Base-by-base conservation (phyloP, 2,888 invertebrate species). In the Synanthedon formicaeformis region DNA sequence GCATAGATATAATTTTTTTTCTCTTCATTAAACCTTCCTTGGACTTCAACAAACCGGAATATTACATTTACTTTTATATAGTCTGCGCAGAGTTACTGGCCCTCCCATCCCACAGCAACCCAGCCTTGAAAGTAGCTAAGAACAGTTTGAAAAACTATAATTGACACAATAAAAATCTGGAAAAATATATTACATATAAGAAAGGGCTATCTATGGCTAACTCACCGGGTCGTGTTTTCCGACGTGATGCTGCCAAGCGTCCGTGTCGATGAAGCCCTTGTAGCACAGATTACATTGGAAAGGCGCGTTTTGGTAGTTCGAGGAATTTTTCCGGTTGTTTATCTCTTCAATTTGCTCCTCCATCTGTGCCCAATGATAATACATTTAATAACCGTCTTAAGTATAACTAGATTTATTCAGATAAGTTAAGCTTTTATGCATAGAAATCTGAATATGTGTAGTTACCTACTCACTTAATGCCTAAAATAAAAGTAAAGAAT, bases 241-340 rank as follows among this genome's bases (percentile, higher is more conserved):
- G 12, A 75, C 63, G 53, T 87, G 86, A 50, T 84, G 80, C 40
- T 78, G 69, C 80, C 78, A 87, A 0, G 86, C 78, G 14, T 73
- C 65, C 0, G 74, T 71, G 55, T 87, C 79, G 1, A 83, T 77
- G 66, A 87, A 87, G 0, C 86, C 86, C 45, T 82, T 81, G 58
- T 64, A 87, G 57, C 86, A 85, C 2, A 77, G 60, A n/a, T 69
- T 64, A 58, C 86, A 87, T 51, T 84, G 73, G 63, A 68, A 83
- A n/a, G 76, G 65, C 0, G 84, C 75, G 59, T 84, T 82, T 55
- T 71, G 55, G 54, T 82, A 87, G 63, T 87, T 86, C 1, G 75
- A 71, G 0, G 81, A 78, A 12, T 67, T 60, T 57, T 80, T 71
- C 2, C 86, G 71, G 27, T 79, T 73, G 40, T 54, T 64, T 52